phyloP scores from a whole-genome alignment of 2,113 vertebrate genomes.

The Rhineura floridana region DNA sequence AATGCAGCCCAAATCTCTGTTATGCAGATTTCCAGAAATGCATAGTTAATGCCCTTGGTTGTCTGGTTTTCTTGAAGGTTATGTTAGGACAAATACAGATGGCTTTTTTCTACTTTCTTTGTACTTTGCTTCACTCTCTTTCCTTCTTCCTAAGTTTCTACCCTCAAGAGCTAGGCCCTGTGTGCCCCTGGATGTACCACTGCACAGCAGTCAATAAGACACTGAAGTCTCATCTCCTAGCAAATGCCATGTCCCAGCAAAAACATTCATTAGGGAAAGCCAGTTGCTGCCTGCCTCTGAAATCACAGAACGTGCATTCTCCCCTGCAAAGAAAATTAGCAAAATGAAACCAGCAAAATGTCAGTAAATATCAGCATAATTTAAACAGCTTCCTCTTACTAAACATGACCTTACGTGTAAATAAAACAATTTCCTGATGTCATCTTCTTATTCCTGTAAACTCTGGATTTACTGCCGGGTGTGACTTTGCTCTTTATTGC shows the following conservation, averaged over 20 bases:
- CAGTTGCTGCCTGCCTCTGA: constrained; percentile 49
- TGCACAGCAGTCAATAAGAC: constrained; percentile 61
- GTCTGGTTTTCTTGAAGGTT: neutral
- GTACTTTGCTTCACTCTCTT: neutral
- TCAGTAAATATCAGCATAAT: constrained; percentile 32
- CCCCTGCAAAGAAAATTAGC: constrained; percentile 49
- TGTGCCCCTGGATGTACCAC: constrained; percentile 55
- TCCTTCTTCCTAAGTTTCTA: neutral
- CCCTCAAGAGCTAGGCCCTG: constrained; percentile 60
- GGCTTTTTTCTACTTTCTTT: neutral
- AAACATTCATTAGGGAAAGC: constrained; percentile 38
- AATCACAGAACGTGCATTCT: constrained; percentile 40
- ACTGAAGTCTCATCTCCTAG: constrained; percentile 31
- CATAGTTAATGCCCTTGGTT: too few species aligned
- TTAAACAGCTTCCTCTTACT: constrained; percentile 38
- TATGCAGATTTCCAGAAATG: neutral
- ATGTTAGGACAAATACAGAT: neutral
- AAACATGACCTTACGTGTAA: constrained; percentile 42
- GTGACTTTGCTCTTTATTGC: neutral
- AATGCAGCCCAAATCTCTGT: neutral
- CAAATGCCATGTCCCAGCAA: constrained; percentile 37
- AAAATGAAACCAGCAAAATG: constrained; percentile 46
- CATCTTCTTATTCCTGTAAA: neutral
- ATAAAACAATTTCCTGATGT: constrained; percentile 39
- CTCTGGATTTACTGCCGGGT: constrained; percentile 20